phyloP scores from a whole-genome alignment of 2,113 vertebrate species.

The Amia ocellicauda region DNA sequence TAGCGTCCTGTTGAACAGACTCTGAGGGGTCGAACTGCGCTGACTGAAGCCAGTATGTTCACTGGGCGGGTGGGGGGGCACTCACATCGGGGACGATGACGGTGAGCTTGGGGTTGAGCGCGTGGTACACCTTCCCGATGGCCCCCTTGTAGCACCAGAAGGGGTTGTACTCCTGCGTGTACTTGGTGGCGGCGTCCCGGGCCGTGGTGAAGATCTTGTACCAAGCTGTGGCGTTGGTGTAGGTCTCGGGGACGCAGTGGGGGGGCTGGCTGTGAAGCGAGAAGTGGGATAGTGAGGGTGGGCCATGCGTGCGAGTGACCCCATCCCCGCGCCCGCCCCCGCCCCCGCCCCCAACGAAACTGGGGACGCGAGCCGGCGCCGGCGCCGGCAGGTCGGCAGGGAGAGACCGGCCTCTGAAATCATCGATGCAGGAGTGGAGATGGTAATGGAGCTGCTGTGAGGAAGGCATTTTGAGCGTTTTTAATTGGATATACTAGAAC shows the following conservation, averaged over 20 bases:
- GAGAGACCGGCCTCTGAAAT: no score
- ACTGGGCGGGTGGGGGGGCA: no score
- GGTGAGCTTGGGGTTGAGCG: slow-evolving; percentile 93
- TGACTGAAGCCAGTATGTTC: no score
- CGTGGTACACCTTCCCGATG: slow-evolving; percentile 93
- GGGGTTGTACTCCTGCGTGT: slow-evolving; percentile 95
- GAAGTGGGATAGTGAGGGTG: neutral
- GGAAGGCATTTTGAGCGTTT: no score
- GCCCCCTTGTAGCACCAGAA: slow-evolving; percentile 99
- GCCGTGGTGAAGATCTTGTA: slow-evolving; percentile 96
- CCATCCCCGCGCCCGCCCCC: neutral
- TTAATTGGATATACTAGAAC: no score
- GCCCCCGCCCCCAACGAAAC: no score
- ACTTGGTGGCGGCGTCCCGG: slow-evolving; percentile 90
- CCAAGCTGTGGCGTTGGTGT: slow-evolving; percentile 91
- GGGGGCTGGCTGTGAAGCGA: slow-evolving; percentile 79
- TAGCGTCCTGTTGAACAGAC: no score
- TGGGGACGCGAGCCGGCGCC: no score
- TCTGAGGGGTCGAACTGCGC: no score
- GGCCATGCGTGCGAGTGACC: neutral
- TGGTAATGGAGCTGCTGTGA: no score
- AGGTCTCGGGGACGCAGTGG: slow-evolving; percentile 89
- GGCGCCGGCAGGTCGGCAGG: no score
- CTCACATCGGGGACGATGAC: slow-evolving; percentile 95
- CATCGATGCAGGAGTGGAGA: no score